Percentiles rank a stretch among this genome's conserved stretches.
These are phyloP conservation scores for Acrocephalus kingi DNA, from an alignment of 2,113 vertebrate species.

Conservation along the genomic window DNA sequence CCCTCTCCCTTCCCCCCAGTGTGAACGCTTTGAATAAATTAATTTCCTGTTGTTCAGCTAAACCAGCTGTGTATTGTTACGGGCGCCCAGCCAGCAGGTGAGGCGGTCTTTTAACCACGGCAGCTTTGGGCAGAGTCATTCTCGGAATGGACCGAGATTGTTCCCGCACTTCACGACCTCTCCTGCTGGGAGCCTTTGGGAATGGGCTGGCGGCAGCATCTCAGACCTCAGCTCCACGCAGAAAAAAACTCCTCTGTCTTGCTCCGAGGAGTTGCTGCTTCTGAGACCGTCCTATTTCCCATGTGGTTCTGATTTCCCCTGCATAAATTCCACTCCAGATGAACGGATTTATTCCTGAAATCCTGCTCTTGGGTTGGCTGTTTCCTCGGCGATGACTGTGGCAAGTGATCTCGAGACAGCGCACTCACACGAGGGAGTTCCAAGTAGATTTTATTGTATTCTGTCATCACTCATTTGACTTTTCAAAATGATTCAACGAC, in stretches of 20 bases:
- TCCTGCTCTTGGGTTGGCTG: background rate
- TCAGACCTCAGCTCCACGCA: background rate
- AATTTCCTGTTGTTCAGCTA: background rate
- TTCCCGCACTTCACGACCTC: background rate
- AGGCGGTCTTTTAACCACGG: background rate
- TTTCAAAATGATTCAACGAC: background rate
- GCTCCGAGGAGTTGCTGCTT: background rate
- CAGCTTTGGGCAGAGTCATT: rapidly evolving
- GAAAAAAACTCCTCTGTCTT: background rate
- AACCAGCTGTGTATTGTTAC: background rate
- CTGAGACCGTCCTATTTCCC: background rate
- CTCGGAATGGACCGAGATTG: background rate
- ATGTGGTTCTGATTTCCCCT: background rate
- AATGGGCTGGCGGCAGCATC: background rate
- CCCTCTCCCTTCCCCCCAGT: rapidly evolving
- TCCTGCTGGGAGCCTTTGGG: background rate
- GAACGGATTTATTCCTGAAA: background rate
- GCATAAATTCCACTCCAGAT: background rate
- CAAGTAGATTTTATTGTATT: background rate
- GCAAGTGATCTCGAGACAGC: background rate
- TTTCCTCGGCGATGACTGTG: rapidly evolving
- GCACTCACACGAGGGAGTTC: background rate
- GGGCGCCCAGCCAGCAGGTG: too few species aligned
- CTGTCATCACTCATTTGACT: background rate
- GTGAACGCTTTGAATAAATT: background rate